phyloP scores from a whole-genome alignment of 2,888 invertebrate species.

The Galerucella pusilla region DNA sequence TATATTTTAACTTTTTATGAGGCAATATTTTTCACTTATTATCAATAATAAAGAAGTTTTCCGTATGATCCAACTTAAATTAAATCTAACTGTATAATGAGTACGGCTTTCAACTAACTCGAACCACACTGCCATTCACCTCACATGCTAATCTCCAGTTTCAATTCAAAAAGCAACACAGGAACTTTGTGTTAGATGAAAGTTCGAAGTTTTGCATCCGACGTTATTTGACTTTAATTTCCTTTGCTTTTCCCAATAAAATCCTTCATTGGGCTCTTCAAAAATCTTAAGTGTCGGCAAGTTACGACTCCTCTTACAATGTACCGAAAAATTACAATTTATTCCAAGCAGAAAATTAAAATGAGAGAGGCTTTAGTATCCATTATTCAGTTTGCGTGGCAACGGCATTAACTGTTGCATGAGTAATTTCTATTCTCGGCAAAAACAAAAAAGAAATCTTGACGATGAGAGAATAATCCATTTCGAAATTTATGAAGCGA shows the following conservation, averaged over 20 bases:
- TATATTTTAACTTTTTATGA: no score
- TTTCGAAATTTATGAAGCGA: slow-evolving; percentile 31
- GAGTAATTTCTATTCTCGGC: slow-evolving; percentile 24
- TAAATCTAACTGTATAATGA: no score
- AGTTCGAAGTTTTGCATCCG: background rate
- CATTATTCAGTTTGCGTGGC: slow-evolving; percentile 32
- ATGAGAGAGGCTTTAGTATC: slow-evolving; percentile 31
- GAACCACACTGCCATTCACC: no score
- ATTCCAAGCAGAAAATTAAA: slow-evolving; percentile 35
- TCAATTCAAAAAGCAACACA: no score
- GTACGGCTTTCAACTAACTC: no score
- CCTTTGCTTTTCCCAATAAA: slow-evolving; percentile 14
- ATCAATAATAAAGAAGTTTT: no score
- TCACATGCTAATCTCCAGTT: no score
- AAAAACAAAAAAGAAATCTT: slow-evolving; percentile 27
- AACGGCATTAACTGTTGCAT: slow-evolving; percentile 35
- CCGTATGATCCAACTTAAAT: no score
- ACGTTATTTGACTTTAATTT: background rate
- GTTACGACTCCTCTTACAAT: slow-evolving; percentile 26
- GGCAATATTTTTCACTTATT: no score
- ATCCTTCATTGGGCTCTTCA: slow-evolving; percentile 27
- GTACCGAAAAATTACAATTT: slow-evolving; percentile 36
- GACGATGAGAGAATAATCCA: slow-evolving; percentile 26
- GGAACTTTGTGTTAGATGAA: no score
- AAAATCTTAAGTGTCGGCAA: slow-evolving; percentile 5